Evolutionary conservation across 2,797 vertebrate genomes (phyloP), one percentile per base, ranked within the genome.

Genomic region (Ctenopoma kingsleyae): DNA sequence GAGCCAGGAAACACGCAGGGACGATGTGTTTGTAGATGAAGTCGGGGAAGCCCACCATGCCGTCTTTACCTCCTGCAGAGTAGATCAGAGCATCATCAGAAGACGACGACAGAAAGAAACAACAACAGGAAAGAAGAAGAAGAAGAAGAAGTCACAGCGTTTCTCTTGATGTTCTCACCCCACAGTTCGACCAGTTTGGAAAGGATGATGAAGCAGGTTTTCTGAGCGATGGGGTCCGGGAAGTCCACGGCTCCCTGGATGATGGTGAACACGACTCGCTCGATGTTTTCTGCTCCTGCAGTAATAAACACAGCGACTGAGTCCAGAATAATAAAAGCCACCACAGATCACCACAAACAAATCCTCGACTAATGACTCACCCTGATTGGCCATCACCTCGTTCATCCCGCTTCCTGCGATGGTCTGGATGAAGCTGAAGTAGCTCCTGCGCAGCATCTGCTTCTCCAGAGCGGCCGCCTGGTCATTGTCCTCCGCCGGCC

Each of bases 11-110:
- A 84, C 98, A 99, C 0, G 98, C 97, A 0, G 98, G 97, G 49
- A 99, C 95, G 52, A 99, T 98, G 89, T 98, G 96, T 81, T 99
- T 99, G 91, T 99, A 99, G 90, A 98, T 95, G 88, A 99, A 99
- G 90, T 99, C 98, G 9, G 96, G 96, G 88, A 99, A 99, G 40
- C 98, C 98, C 67, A 96, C 95, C 86, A 97, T 95, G 81, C 98
- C 97, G 50, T 98, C 97, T 93, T 98, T 97, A 17, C 97, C 98
- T 27, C 97, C 98, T 99, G 88, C 53, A 64, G 83, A 82, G 52
- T 58, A 64, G 77, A 73, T 77, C 19, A 77, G 4, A 70, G 16
- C 13, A 5, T 10, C 4, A n/a, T 4, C 10, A 67, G 36, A 17
- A 22, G 30, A 54, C 22, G 6, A 51, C 22, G 4, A 3, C 8